phyloP scores from a whole-genome alignment of 2,113 vertebrate species.

The Anser cygnoides region DNA sequence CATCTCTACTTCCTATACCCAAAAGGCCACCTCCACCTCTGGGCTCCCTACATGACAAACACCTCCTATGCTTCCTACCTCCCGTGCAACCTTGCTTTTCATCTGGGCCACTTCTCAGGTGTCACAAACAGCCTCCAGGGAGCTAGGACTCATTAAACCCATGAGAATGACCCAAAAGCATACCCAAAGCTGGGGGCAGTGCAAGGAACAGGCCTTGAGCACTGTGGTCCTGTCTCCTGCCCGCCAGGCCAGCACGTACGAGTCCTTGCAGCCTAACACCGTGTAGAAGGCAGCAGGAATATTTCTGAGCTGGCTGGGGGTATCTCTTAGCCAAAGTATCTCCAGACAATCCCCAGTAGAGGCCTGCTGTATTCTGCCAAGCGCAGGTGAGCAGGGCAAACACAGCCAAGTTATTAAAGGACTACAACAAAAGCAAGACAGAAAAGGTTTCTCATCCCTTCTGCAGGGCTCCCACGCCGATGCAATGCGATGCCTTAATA shows the following conservation, averaged over 20 bases:
- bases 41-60: not conserved
- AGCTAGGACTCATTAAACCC: not conserved
- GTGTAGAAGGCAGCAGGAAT: not conserved
- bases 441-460: not conserved
- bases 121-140: not conserved
- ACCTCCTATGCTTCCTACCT: not conserved
- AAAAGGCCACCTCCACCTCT: not conserved
- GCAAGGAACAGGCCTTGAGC: not conserved
- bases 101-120: not conserved
- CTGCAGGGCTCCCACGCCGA: not conserved
- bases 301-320: not conserved
- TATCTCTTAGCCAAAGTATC: not conserved
- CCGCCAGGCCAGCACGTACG: fast-evolving
- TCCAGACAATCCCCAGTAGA: not conserved
- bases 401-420: not conserved
- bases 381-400: not conserved
- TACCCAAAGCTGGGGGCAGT: fast-evolving
- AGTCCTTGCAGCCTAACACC: not conserved
- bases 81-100: fast-evolving
- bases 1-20: not conserved
- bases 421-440: not conserved
- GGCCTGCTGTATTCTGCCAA: not conserved
- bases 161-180: not conserved
- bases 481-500: not conserved
- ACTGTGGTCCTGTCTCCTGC: not conserved